Evolutionary conservation across 2,888 invertebrate species (phyloP), one percentile per base, ranked within the genome.

Genomic region (Oscheius sp.): DNA sequence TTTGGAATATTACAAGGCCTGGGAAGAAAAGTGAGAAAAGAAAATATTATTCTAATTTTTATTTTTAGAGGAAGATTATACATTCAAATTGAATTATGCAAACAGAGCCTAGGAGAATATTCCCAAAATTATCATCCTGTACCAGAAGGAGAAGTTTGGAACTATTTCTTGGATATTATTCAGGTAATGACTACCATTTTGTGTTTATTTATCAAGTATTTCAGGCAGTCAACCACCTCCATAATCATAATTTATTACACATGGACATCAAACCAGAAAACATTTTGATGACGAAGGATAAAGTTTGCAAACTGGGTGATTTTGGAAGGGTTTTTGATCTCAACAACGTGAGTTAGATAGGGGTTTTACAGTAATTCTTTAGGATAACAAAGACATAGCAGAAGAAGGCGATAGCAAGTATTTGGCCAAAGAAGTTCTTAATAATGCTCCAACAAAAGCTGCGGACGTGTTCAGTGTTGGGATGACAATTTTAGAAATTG

Each of bases 211-310:
- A 39, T 25, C 15, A 3, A 48, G 2, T 27, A 8, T 50, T 50
- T 37, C n/a, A 81, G 76, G 84, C 83, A 0, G 86, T 92, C 1
- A 90, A 91, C 80, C 91, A 91, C 82, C 87, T 93, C 25, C 92
- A 92, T 84, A 90, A 90, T 71, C 89, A 90, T 61, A 89, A 91
- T 84, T 88, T 92, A 37, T 89, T 92, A 37, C 92, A 92, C 85
- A 89, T 92, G 87, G 92, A 92, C 87, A 91, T 93, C 39, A 92
- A 93, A 87, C 91, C 92, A 52, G 92, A 91, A 63, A 92, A 93
- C 87, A 91, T 93, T 58, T 90, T 92, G 82, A 89, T 92, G 68
- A 90, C 90, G 63, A 89, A 89, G 71, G 90, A 91, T 81, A 90
- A 90, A 27, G 84, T 88, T 17, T 92, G 91, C 86, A 92, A 93